Evolutionary conservation across 2,888 invertebrate species (phyloP).

Genomic region (Liposcelis brunnea): DNA sequence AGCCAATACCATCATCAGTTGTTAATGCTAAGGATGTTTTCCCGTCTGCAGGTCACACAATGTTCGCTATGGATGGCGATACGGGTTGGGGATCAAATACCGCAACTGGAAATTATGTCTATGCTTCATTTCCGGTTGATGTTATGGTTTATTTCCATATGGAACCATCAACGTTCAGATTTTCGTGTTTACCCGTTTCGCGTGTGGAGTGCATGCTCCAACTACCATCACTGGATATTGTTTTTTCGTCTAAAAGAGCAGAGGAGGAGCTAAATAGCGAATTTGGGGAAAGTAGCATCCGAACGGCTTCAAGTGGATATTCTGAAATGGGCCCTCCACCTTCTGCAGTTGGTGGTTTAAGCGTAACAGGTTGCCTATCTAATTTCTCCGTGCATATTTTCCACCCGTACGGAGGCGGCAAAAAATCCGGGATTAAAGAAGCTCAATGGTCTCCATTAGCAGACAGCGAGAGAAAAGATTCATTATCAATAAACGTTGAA

Average conservation of each 20-base stretch:
- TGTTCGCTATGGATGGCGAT: constrained; percentile 19
- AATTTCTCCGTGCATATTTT: constrained; percentile 97
- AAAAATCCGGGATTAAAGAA: constrained; percentile 55
- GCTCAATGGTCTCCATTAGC: constrained; percentile 75
- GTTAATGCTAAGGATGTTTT: constrained; percentile 25
- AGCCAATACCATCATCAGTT: constrained; percentile 59
- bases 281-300: constrained; percentile 30
- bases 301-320: constrained; percentile 20
- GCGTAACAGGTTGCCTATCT: constrained; percentile 89
- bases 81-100: constrained; percentile 21
- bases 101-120: constrained; percentile 61
- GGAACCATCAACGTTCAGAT: constrained; percentile 91
- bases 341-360: constrained; percentile 65
- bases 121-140: constrained; percentile 93
- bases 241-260: constrained; percentile 84
- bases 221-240: constrained; percentile 90
- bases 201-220: constrained; percentile 91
- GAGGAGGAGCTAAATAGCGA: constrained; percentile 49
- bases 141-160: constrained; percentile 97
- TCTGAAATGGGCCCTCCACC: constrained; percentile 24
- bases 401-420: constrained; percentile 88
- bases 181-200: constrained; percentile 89
- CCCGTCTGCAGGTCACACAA: constrained; percentile 18
- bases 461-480: constrained; percentile 85
- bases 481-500: constrained; percentile 88